Percentiles rank a stretch among this genome's conserved stretches.
phyloP scores from a whole-genome alignment of 53 echinoderm and acorn worm species.

The Holothuria scabra region DNA sequence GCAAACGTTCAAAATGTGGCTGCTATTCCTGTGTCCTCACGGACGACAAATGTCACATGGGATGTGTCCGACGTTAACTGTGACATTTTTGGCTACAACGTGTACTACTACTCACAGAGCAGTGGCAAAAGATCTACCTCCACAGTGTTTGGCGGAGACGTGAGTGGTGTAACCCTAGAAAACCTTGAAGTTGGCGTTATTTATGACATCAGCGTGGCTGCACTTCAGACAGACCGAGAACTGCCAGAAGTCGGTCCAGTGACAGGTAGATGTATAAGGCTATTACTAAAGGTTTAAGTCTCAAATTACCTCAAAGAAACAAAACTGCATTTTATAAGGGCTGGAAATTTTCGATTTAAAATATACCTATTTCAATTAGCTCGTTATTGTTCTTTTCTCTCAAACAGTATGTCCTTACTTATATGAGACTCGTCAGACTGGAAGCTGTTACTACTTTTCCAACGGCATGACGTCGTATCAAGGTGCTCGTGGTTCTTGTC shows the following conservation, averaged over 20 bases:
- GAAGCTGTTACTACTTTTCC: slow-evolving; percentile 53
- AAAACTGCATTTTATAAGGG: too few species aligned
- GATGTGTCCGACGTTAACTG: too few species aligned
- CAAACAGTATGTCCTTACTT: slow-evolving; percentile 29
- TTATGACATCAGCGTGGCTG: slow-evolving; percentile 72
- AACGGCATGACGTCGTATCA: background rate
- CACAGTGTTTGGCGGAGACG: slow-evolving; percentile 65
- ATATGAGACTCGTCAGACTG: slow-evolving; percentile 22
- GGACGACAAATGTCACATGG: too few species aligned
- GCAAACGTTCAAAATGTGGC: too few species aligned
- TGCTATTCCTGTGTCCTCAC: too few species aligned
- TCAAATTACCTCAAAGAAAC: too few species aligned
- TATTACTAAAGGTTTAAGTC: too few species aligned
- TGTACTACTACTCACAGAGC: too few species aligned
- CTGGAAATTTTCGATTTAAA: too few species aligned
- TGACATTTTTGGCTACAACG: too few species aligned
- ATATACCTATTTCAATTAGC: too few species aligned
- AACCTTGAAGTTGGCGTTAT: slow-evolving; percentile 46
- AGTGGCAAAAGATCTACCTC: slow-evolving; percentile 11
- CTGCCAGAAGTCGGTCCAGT: slow-evolving; percentile 69
- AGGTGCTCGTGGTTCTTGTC: slow-evolving; percentile 30
- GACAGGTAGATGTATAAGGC: too few species aligned
- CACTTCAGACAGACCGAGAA: slow-evolving; percentile 54
- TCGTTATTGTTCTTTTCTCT: background rate
- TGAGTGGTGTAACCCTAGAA: slow-evolving; percentile 1